Evolutionary conservation across 2,888 invertebrate species (phyloP), one percentile per base, ranked within the genome.

Genomic region (Cerceris ruficornis): DNA sequence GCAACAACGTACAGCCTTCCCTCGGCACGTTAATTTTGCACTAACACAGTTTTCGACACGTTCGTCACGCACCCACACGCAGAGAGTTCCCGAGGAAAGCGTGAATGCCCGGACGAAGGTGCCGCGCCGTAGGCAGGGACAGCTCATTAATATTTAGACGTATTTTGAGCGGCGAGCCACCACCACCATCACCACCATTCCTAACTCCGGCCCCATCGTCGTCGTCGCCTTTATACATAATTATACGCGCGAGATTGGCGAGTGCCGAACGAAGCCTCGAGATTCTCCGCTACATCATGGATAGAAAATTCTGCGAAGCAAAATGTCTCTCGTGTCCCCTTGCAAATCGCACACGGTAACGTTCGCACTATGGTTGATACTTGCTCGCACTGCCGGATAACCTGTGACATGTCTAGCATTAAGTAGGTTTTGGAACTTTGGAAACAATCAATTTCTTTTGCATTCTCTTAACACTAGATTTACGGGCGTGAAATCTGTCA

Each of bases 101-200:
- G 75, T 75, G 84, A 82, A 79, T 83, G 66, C 84, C 81, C 83
- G 77, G 73, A 83, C 85, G 86, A 88, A 86, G 88, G 82, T 78
- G 85, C 80, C 81, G 83, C 83, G 90, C 91, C 90, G 87, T 89
- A 90, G 90, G 91, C 90, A 89, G 88, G 90, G 91, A 91, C 90
- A 90, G 88, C 91, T 91, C 91, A 91, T 92, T 92, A 91, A 92
- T 92, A 92, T 92, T 91, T 92, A 92, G 91, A 92, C 91, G 90
- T 90, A 91, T 91, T 91, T 90, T 88, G 89, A 90, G 84, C 88
- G 86, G 85, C 86, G 85, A 84, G 76, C 84, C 84, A 80, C 82
- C 78, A 83, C 83, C 87, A 84, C 77, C 80, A 73, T 49, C 83
- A 78, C 69, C 74, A 71, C 68, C 75, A 43, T 64, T 72, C 62